Evolutionary conservation across 2,888 invertebrate genomes (phyloP).

Genomic region (Leucoma salicis): DNA sequence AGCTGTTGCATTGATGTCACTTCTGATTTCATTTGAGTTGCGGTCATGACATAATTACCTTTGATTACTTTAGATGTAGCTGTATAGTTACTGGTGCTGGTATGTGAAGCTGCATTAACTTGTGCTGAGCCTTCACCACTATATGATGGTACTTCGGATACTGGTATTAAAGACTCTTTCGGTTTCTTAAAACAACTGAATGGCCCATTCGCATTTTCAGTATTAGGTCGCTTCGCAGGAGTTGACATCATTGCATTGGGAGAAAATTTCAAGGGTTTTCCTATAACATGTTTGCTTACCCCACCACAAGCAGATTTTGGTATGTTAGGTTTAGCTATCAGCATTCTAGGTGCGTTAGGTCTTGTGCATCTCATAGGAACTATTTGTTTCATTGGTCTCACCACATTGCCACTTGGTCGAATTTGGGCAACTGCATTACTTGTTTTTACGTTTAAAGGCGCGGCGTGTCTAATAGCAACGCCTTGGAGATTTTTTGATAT

Average conservation of each 20-base stretch:
- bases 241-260: constrained; percentile 44
- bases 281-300: constrained; percentile 37
- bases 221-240: constrained; percentile 43
- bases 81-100: constrained; percentile 52
- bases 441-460: constrained; percentile 47
- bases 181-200: constrained; percentile 72
- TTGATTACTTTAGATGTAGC: constrained; percentile 56
- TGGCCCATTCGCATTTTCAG: constrained; percentile 49
- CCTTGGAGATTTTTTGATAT: constrained; percentile 50
- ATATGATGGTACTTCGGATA: constrained; percentile 43
- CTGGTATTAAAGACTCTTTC: constrained; percentile 60
- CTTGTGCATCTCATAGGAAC: constrained; percentile 45
- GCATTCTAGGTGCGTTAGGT: constrained; percentile 43
- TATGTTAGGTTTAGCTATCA: constrained; percentile 29
- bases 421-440: constrained; percentile 36
- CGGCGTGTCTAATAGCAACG: constrained; percentile 48
- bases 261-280: constrained; percentile 56
- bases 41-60: constrained; percentile 54
- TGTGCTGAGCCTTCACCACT: constrained; percentile 41
- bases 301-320: constrained; percentile 37
- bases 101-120: constrained; percentile 50
- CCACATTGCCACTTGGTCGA: constrained; percentile 30
- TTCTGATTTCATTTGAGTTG: constrained; percentile 62
- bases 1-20: constrained; percentile 55
- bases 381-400: constrained; percentile 47